A percentile compares a stretch with the other conserved stretches of the same genome.
Evolutionary conservation across 2,888 invertebrate genomes (phyloP).

Genomic region (Linnaemya vulpina): DNA sequence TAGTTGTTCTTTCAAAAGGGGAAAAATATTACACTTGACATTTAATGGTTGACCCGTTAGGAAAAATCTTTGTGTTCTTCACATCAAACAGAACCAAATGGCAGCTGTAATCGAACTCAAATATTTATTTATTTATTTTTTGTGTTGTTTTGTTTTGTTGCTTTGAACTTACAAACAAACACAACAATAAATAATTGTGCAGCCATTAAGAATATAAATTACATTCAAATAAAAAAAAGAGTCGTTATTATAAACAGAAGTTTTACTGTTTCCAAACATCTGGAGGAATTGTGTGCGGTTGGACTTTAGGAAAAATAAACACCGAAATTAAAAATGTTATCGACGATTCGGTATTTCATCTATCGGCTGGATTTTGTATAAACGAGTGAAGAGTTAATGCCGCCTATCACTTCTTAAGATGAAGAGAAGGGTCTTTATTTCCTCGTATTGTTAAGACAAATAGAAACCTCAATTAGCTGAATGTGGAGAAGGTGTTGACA

Average conservation of each 20-base stretch:
- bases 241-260: background rate
- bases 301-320: background rate
- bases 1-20: background rate
- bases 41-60: background rate
- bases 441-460: background rate
- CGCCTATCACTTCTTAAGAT: background rate
- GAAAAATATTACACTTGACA: background rate
- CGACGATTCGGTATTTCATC: background rate
- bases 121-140: too few relatives aligned
- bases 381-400: background rate
- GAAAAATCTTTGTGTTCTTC: background rate
- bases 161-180: background rate
- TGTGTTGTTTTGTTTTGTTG: too few relatives aligned
- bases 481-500: constrained; percentile 34
- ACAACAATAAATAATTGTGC: background rate
- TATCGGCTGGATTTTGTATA: background rate
- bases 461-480: constrained; percentile 14
- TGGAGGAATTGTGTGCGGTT: background rate
- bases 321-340: background rate
- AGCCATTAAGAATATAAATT: constrained; percentile 7
- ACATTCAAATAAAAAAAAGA: background rate
- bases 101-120: background rate
- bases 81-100: background rate
- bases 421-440: constrained; percentile 1
- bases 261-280: background rate